Evolutionary conservation across 2,888 invertebrate genomes (phyloP).

Genomic region (Harpagoxenus sublaevis): DNA sequence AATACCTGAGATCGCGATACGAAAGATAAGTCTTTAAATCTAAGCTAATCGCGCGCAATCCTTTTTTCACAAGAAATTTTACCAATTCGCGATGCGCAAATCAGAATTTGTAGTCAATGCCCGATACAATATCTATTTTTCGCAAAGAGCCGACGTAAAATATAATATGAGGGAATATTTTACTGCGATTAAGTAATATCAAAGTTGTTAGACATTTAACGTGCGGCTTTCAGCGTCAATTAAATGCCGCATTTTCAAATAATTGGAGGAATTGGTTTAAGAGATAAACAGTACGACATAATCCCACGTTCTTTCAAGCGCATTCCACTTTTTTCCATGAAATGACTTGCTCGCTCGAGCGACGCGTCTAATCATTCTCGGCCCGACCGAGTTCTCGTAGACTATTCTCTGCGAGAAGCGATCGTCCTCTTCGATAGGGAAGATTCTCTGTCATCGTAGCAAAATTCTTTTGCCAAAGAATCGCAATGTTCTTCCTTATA

Average conservation of each 20-base stretch:
- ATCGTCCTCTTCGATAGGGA: not conserved
- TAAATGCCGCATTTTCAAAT: conserved; percentile 2
- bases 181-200: conserved; percentile 11
- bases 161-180: not conserved
- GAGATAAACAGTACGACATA: conserved; percentile 10
- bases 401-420: conserved; percentile 8
- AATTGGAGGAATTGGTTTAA: conserved; percentile 38
- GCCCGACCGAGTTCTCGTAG: conserved; percentile 1
- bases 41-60: not conserved
- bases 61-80: not conserved
- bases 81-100: not conserved
- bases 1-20: not conserved
- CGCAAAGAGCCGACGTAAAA: not conserved
- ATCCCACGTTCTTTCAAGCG: conserved; percentile 22
- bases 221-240: conserved; percentile 20
- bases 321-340: not conserved
- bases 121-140: not conserved
- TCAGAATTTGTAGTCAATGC: not conserved
- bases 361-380: conserved; percentile 27
- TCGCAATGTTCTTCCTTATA: not conserved
- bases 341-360: conserved; percentile 26
- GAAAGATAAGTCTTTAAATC: not conserved
- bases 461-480: conserved; percentile 8
- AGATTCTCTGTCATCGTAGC: not conserved
- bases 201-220: not conserved